Percentiles rank a stretch among this genome's conserved stretches.
phyloP scores from a whole-genome alignment of 2,888 invertebrate species.

The Agrotis ipsilon region DNA sequence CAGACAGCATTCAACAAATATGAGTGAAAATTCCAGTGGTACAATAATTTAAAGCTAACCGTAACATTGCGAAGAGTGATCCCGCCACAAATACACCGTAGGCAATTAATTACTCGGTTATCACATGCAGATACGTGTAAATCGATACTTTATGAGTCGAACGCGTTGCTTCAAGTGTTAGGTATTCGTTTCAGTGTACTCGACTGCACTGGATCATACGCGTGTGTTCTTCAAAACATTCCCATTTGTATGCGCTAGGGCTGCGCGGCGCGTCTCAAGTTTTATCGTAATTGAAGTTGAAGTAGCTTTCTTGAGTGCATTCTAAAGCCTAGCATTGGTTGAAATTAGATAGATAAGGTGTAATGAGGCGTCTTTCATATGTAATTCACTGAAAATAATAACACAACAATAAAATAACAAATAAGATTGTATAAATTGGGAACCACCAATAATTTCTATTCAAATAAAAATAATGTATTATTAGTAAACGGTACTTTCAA shows the following conservation, averaged over 20 bases:
- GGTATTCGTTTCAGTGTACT: slow-evolving; percentile 78
- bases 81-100: slow-evolving; percentile 63
- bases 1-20: slow-evolving; percentile 3
- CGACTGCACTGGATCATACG: slow-evolving; percentile 78
- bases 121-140: slow-evolving; percentile 72
- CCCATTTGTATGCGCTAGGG: slow-evolving; percentile 74
- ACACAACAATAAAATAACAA: neutral
- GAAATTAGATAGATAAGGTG: neutral
- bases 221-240: slow-evolving; percentile 87
- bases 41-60: slow-evolving; percentile 46
- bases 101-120: slow-evolving; percentile 68
- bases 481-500: too few relatives aligned
- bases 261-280: slow-evolving; percentile 61
- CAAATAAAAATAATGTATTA: too few relatives aligned
- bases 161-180: slow-evolving; percentile 79
- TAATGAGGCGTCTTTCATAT: neutral
- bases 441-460: too few relatives aligned
- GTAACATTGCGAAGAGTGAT: slow-evolving; percentile 55
- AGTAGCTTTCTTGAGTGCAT: slow-evolving; percentile 33
- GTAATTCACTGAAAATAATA: neutral
- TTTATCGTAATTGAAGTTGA: slow-evolving; percentile 42
- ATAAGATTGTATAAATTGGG: neutral
- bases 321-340: slow-evolving; percentile 17
- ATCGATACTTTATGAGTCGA: slow-evolving; percentile 73
- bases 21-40: slow-evolving; percentile 28